phyloP scores from a whole-genome alignment of 2,888 invertebrate genomes.

The Malthinus flaveolus region DNA sequence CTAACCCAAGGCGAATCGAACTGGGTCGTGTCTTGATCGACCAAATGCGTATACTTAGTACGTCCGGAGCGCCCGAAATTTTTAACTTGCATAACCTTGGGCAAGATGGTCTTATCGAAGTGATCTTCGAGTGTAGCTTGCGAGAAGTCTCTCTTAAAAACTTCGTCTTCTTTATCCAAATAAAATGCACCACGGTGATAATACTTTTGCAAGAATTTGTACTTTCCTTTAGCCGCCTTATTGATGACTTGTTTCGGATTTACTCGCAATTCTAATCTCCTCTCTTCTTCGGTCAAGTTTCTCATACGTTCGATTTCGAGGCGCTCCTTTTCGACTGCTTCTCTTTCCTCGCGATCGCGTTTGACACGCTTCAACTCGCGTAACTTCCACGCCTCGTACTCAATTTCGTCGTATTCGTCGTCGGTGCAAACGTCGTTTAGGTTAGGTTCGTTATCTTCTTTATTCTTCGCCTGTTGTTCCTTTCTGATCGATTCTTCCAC shows the following conservation, averaged over 20 bases:
- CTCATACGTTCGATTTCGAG: conserved; percentile 87
- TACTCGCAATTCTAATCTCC: conserved; percentile 81
- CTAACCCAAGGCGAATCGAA: conserved; percentile 97
- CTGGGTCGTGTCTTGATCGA: conserved; percentile 98
- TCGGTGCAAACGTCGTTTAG: conserved; percentile 88
- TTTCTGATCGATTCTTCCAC: conserved; percentile 88
- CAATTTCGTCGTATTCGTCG: conserved; percentile 94
- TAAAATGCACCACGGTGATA: conserved; percentile 99
- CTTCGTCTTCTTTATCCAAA: conserved; percentile 89
- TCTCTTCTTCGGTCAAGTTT: conserved; percentile 95
- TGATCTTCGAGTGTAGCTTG: conserved; percentile 97
- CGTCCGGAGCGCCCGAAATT: conserved; percentile 98
- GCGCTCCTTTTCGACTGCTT: conserved; percentile 84
- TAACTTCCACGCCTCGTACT: conserved; percentile 98
- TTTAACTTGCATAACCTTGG: conserved; percentile 99
- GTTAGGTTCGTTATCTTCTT: conserved; percentile 74
- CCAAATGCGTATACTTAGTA: conserved; percentile 98
- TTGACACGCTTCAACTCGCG: conserved; percentile 95
- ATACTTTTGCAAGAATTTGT: conserved; percentile 99
- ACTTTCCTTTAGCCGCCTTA: conserved; percentile 95
- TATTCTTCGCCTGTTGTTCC: conserved; percentile 68
- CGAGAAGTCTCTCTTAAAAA: conserved; percentile 91
- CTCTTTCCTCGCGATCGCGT: conserved; percentile 93
- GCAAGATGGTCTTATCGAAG: conserved; percentile 97
- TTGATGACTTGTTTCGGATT: conserved; percentile 95